These are phyloP conservation scores for Rhamnusium bicolor DNA, from an alignment of 2,888 invertebrate species.

Conservation along the genomic window DNA sequence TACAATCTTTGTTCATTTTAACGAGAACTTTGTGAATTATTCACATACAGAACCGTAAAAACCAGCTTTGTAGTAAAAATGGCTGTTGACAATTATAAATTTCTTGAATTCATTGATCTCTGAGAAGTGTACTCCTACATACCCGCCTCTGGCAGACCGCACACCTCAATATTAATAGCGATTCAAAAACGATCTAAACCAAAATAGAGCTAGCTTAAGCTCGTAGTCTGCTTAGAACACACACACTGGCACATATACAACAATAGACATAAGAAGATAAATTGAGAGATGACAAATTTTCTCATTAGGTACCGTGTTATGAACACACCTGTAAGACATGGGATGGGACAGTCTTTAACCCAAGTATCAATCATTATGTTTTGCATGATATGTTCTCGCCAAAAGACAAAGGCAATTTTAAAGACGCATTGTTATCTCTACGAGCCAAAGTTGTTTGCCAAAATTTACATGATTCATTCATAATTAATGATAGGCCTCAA, in stretches of 20 bases:
- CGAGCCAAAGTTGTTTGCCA: constrained; percentile 17
- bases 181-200: constrained; percentile 25
- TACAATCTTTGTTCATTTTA: no score
- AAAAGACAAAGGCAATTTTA: constrained; percentile 7
- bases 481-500: constrained; percentile 18
- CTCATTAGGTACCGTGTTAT: constrained; percentile 13
- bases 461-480: constrained; percentile 27
- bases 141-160: constrained; percentile 45
- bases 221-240: constrained; percentile 28
- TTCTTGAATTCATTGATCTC: no score
- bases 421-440: constrained; percentile 23
- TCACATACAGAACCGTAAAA: no score
- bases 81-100: no score
- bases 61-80: no score
- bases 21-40: no score
- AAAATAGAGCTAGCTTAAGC: constrained; percentile 33
- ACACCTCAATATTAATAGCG: constrained; percentile 53
- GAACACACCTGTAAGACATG: constrained; percentile 32
- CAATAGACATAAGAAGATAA: constrained; percentile 17
- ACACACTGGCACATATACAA: constrained; percentile 20
- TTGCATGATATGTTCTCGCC: constrained; percentile 18
- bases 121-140: neutral
- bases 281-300: constrained; percentile 35
- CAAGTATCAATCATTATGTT: constrained; percentile 15
- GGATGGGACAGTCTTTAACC: constrained; percentile 11